phyloP scores from a whole-genome alignment of 2,888 invertebrate genomes.

The Synanthedon vespiformis region DNA sequence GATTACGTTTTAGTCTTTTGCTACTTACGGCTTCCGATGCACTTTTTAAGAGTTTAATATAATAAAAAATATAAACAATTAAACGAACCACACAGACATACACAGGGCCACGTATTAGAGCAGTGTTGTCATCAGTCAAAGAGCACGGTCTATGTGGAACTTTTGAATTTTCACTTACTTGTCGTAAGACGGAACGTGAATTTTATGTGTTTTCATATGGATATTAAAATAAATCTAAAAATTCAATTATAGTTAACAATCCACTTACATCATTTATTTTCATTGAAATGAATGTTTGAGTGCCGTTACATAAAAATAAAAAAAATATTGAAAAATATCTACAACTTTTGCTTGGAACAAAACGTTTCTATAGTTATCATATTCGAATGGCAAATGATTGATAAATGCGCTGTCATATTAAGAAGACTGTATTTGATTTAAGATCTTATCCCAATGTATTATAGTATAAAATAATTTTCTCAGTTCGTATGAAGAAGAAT shows the following conservation, averaged over 20 bases:
- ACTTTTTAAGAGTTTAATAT: slow-evolving; percentile 35
- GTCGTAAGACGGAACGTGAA: slow-evolving; percentile 8
- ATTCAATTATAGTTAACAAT: too few species aligned
- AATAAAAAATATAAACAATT: slow-evolving; percentile 64
- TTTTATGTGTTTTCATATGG: neutral
- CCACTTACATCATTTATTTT: too few species aligned
- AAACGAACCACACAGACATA: slow-evolving; percentile 36
- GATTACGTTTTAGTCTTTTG: slow-evolving; percentile 10
- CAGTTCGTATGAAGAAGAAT: too few species aligned
- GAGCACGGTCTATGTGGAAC: slow-evolving; percentile 63
- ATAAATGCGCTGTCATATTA: neutral
- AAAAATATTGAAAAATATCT: neutral
- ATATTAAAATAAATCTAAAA: too few species aligned
- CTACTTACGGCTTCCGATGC: slow-evolving; percentile 48
- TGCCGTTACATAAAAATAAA: neutral
- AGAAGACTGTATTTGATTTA: neutral
- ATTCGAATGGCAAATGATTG: neutral
- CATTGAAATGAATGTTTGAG: too few species aligned
- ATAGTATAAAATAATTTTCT: too few species aligned
- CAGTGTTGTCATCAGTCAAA: slow-evolving; percentile 47
- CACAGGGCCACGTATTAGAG: slow-evolving; percentile 63
- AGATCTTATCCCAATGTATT: neutral
- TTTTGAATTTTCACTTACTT: slow-evolving; percentile 35
- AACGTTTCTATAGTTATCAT: neutral
- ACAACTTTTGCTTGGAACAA: neutral